Conservation (phyloP, 2,888 invertebrate genomes). For the Melikaiella ostensackeni region DNA sequence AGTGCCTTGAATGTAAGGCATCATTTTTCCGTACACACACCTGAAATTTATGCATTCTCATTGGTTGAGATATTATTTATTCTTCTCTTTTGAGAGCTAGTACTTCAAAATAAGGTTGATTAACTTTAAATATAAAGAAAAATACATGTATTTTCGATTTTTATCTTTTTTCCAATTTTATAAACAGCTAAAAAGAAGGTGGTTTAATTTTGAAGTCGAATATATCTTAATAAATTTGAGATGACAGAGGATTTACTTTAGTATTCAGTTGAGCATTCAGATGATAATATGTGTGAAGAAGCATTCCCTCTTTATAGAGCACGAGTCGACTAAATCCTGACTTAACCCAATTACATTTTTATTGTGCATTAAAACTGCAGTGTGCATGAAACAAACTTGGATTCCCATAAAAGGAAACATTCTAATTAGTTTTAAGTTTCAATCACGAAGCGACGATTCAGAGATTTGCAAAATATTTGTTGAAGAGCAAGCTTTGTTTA, state of each 20-base stretch:
- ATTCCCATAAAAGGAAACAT: constrained; percentile 17
- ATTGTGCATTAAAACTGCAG: constrained; percentile 10
- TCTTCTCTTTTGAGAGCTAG: no score
- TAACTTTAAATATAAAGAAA: no score
- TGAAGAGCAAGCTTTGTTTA: not conserved
- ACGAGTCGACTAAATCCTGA: constrained; percentile 6
- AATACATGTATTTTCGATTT: no score
- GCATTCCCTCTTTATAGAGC: not conserved
- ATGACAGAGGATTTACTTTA: not conserved
- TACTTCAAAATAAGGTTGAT: no score
- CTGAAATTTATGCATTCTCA: no score
- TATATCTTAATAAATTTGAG: not conserved
- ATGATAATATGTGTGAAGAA: constrained; percentile 16
- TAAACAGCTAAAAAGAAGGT: not conserved
- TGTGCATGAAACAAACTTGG: not conserved
- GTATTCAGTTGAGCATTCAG: not conserved
- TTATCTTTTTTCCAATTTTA: not conserved
- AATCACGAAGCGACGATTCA: not conserved
- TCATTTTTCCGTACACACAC: no score
- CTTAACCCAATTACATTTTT: constrained; percentile 31
- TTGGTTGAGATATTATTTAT: no score
- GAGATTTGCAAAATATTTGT: not conserved
- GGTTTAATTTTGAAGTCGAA: not conserved
- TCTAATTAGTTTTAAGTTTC: constrained; percentile 18
- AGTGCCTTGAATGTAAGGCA: no score